Evolutionary conservation across 2,888 invertebrate genomes (phyloP).

Genomic region (Synergus japonicus): DNA sequence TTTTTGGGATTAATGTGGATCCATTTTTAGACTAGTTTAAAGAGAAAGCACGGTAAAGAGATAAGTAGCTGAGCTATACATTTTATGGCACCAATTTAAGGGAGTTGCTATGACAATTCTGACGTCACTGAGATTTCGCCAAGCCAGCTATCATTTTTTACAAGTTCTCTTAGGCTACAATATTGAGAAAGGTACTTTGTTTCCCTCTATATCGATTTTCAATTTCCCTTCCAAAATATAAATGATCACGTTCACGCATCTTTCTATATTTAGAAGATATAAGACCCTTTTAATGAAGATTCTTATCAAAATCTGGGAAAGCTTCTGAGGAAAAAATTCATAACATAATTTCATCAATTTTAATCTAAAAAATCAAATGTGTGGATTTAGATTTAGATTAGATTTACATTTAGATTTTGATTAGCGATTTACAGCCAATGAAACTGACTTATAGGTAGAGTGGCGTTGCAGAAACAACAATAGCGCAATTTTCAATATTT

Average conservation of each 20-base stretch:
- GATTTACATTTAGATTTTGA: neutral
- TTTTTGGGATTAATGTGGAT: neutral
- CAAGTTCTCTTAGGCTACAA: neutral
- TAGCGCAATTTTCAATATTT: slow-evolving; percentile 11
- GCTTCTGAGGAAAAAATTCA: no score
- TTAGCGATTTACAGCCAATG: neutral
- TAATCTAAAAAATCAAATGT: neutral
- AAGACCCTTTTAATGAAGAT: neutral
- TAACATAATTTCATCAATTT: no score
- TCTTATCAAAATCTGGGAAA: no score
- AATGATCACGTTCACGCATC: neutral
- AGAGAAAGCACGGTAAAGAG: neutral
- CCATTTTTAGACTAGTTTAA: neutral
- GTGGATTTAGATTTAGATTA: neutral
- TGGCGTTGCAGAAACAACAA: slow-evolving; percentile 6
- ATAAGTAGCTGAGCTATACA: slow-evolving; percentile 5
- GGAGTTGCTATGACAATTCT: slow-evolving; percentile 63
- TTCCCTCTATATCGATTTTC: neutral
- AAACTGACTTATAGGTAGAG: neutral
- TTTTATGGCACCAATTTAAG: slow-evolving; percentile 39
- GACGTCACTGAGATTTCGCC: slow-evolving; percentile 55
- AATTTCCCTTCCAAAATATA: neutral
- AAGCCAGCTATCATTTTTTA: neutral
- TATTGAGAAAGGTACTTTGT: neutral
- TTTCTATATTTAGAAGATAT: neutral